A percentile compares a stretch with the other conserved stretches of the same genome.
These are phyloP conservation scores for Petaurus breviceps DNA, from an alignment of 2,113 vertebrate genomes.

Conservation along the genomic window DNA sequence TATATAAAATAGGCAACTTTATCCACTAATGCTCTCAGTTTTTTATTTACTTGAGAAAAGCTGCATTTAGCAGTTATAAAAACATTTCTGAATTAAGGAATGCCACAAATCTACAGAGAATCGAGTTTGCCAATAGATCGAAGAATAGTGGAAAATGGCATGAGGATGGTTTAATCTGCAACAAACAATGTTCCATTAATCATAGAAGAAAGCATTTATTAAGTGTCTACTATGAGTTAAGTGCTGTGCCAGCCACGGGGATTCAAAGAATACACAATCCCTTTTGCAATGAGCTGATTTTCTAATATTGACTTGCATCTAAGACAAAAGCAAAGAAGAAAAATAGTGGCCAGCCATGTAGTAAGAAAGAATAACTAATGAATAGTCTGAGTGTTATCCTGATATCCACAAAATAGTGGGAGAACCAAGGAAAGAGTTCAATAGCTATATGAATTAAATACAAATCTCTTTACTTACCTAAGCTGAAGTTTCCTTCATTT, in stretches of 20 bases:
- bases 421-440: neutral
- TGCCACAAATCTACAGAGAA: neutral
- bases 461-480: too few relatives aligned
- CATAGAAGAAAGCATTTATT: neutral
- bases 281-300: neutral
- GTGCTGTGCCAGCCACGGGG: neutral
- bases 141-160: neutral
- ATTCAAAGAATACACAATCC: neutral
- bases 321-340: neutral
- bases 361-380: neutral
- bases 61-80: neutral
- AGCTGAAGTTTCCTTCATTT: too few relatives aligned
- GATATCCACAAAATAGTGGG: neutral
- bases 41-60: neutral
- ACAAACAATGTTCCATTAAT: neutral
- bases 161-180: neutral
- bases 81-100: neutral
- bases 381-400: neutral
- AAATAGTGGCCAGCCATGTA: neutral
- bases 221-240: neutral
- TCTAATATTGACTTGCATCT: neutral
- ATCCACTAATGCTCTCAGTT: neutral
- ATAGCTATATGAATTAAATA: too few relatives aligned
- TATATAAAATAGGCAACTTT: neutral
- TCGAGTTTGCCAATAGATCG: neutral